Conservation (phyloP, 2,113 vertebrate genomes). For the Sander lucioperca region DNA sequence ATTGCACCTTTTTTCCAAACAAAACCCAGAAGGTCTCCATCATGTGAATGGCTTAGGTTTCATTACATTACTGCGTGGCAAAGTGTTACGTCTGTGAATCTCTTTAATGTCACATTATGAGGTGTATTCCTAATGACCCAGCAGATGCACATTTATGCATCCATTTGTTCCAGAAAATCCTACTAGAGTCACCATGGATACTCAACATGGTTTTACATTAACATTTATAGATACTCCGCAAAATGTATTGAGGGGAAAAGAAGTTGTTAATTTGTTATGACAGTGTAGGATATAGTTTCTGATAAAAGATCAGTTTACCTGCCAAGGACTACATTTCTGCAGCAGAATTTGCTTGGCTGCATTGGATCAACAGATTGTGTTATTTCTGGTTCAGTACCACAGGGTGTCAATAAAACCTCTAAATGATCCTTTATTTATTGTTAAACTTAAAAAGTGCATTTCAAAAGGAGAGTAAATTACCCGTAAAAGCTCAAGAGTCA, state of each 20-base stretch:
- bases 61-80: slow-evolving; percentile 25
- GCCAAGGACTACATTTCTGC: slow-evolving; percentile 66
- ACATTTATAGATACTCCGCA: slow-evolving; percentile 46
- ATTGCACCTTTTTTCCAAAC: slow-evolving; percentile 50
- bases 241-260: slow-evolving; percentile 42
- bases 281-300: slow-evolving; percentile 65
- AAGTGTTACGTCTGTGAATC: slow-evolving; percentile 39
- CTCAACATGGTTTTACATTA: slow-evolving; percentile 27
- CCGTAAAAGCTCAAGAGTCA: slow-evolving; percentile 3
- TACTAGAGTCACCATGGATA: slow-evolving; percentile 63
- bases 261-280: slow-evolving; percentile 66
- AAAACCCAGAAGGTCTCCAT: slow-evolving; percentile 46
- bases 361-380: slow-evolving; percentile 56
- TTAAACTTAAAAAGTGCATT: slow-evolving; percentile 37
- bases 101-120: slow-evolving; percentile 34
- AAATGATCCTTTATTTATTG: slow-evolving; percentile 32
- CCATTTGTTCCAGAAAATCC: slow-evolving; percentile 60
- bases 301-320: slow-evolving; percentile 64
- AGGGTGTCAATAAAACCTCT: slow-evolving; percentile 30
- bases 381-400: slow-evolving; percentile 58
- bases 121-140: slow-evolving; percentile 23
- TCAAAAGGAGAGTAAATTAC: slow-evolving; percentile 29
- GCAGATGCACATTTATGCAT: background rate
- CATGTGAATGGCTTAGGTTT: slow-evolving; percentile 32
- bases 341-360: slow-evolving; percentile 49